phyloP scores from a whole-genome alignment of 2,113 vertebrate genomes.

The Suncus etruscus region DNA sequence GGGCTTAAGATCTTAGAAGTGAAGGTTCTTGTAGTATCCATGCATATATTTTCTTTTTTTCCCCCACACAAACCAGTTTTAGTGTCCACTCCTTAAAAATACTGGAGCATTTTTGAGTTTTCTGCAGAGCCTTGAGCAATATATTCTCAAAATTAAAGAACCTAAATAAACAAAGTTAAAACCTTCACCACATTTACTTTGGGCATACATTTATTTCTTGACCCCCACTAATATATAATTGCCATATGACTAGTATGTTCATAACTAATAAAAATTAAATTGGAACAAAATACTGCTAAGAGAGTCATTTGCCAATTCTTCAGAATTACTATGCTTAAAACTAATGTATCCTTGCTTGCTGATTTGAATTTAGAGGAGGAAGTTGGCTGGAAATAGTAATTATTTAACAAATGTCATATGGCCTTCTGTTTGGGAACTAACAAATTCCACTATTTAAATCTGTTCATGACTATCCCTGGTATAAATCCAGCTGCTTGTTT shows the following conservation, averaged over 20 bases:
- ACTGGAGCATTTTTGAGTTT: slow-evolving; percentile 63
- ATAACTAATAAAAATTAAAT: slow-evolving; percentile 52
- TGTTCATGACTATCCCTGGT: slow-evolving; percentile 27
- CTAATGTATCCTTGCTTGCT: slow-evolving; percentile 45
- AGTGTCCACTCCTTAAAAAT: slow-evolving; percentile 60
- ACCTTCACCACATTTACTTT: slow-evolving; percentile 61
- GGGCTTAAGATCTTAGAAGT: slow-evolving; percentile 60
- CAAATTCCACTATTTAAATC: slow-evolving; percentile 65
- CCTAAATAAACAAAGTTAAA: slow-evolving; percentile 66
- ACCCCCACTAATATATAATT: slow-evolving; percentile 48
- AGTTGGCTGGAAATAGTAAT: slow-evolving; percentile 21
- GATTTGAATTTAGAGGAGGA: slow-evolving; percentile 21
- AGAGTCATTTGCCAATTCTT: slow-evolving; percentile 52
- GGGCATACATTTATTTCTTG: slow-evolving; percentile 55
- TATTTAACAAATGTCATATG: slow-evolving; percentile 56
- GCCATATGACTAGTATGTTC: slow-evolving; percentile 25
- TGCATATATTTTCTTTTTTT: slow-evolving; percentile 45
- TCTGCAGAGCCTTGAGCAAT: slow-evolving; percentile 35
- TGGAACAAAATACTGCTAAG: slow-evolving; percentile 53
- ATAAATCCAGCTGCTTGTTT: slow-evolving; percentile 65
- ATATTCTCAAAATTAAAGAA: slow-evolving; percentile 70
- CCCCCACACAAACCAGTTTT: slow-evolving; percentile 58
- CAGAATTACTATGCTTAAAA: slow-evolving; percentile 54
- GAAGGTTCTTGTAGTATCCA: slow-evolving; percentile 40
- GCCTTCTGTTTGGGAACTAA: slow-evolving; percentile 38